These are phyloP conservation scores for Silurus asotus DNA, from an alignment of 2,113 vertebrate species.

Conservation along the genomic window DNA sequence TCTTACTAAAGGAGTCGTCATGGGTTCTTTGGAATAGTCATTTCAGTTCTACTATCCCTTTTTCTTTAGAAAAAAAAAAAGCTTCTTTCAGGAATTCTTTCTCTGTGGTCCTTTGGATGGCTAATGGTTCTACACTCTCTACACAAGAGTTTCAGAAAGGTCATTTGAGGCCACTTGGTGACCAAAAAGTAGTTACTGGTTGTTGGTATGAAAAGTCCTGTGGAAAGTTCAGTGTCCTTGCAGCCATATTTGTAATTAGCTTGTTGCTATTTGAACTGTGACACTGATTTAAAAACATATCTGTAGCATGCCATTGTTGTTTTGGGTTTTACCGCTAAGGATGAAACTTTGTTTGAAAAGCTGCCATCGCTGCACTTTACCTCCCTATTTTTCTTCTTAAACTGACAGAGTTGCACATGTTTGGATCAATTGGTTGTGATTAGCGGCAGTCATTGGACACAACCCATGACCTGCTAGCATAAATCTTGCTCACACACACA, in stretches of 20 bases:
- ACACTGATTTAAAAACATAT: not conserved
- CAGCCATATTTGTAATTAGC: not conserved
- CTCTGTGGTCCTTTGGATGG: not conserved
- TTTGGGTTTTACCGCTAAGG: not conserved
- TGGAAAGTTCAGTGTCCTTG: not conserved
- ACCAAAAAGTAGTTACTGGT: not conserved
- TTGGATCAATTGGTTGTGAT: constrained; percentile 1
- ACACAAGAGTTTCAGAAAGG: not conserved
- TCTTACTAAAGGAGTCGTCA: not conserved
- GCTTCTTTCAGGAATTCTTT: not conserved
- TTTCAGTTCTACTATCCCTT: not conserved
- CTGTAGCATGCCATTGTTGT: not conserved
- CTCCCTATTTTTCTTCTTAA: not conserved
- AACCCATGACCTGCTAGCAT: not conserved
- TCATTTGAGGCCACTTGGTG: not conserved
- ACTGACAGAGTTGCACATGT: not conserved
- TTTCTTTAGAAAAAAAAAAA: not conserved
- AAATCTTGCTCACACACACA: not conserved
- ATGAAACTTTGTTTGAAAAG: not conserved
- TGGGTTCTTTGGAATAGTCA: not conserved
- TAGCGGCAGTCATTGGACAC: not conserved
- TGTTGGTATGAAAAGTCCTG: not conserved
- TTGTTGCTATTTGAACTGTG: not conserved
- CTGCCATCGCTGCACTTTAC: not conserved
- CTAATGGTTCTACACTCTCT: not conserved